Base-by-base conservation (phyloP, 1,140 invertebrate species). In the Druon quercuslanigerum region DNA sequence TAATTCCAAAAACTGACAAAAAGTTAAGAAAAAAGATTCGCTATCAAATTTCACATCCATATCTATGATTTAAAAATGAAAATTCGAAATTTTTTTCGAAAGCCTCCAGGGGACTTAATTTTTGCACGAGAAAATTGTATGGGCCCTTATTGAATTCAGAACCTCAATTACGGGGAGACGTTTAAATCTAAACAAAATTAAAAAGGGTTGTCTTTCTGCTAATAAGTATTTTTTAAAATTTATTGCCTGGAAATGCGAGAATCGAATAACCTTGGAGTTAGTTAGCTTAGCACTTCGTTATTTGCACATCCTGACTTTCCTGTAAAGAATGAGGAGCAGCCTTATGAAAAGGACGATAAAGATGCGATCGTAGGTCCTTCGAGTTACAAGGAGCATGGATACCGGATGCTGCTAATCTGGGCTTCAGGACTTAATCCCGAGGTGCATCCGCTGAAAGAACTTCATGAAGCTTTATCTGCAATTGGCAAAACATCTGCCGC, bases 371-470 rank as follows among this genome's bases (percentile, higher is more conserved):
- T 87, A 95, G 95, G 95, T 82, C 91, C 94, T 19, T 92, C 92
- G n/a, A 95, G 95, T 86, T 95, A 95, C 87, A 95, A 95, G 86
- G 95, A 96, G 85, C 95, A 96, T 82, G 94, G 94, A 52, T 95
- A 93, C 84, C 90, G 95, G 54, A 93, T 96, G 92, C 87, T 95
- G 83, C 87, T 95, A 73, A 95, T 96, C 74, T 96, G 95, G 95
- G 88, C 93, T 14, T 94, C 95, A 57, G 94, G 94, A 76, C 84
- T 96, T 7, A 90, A 90, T 71, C 90, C 93, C 25, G 93, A 94
- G 73, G 90, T 93, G 13, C 93, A 95, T 83, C 90, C 94, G 2
- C 89, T 93, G 11, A 94, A 93, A 83, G 93, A 95, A 82, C 89
- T 96, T 14, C 94, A 93, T 85, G 94, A 95, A 76, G 93, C 93